Percentiles rank a stretch among this genome's conserved stretches.
Conservation (phyloP, 2,113 vertebrate genomes). For the Callaeas wilsoni region DNA sequence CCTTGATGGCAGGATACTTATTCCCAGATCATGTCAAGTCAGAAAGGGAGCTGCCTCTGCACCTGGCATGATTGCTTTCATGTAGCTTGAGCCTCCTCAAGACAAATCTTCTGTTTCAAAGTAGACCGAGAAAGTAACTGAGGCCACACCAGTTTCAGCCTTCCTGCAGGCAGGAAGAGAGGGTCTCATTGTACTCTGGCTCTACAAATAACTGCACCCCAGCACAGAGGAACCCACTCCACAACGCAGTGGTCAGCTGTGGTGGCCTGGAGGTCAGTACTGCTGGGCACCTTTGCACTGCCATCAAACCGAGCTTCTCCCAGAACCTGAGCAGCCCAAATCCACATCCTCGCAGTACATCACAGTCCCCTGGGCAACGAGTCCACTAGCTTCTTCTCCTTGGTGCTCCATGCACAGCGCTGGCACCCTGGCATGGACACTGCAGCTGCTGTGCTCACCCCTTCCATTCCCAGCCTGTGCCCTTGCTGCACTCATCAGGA, state of each 20-base stretch:
- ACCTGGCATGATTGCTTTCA: background rate
- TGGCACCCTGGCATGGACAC: background rate
- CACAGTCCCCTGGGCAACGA: background rate
- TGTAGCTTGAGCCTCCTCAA: background rate
- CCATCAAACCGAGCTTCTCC: background rate
- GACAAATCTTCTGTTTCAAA: background rate
- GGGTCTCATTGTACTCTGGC: background rate
- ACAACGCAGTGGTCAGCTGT: accelerated
- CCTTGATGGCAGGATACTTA: background rate
- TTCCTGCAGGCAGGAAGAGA: background rate
- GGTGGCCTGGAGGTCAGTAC: background rate
- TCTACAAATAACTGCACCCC: background rate
- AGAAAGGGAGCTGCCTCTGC: background rate
- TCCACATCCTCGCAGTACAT: background rate
- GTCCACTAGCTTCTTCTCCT: background rate
- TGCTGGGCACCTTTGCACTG: background rate
- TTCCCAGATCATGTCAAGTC: background rate
- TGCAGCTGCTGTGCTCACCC: background rate
- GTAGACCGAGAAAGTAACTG: background rate
- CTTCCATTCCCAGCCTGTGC: background rate
- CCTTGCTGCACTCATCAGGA: background rate
- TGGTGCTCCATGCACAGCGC: background rate
- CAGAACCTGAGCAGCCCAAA: background rate
- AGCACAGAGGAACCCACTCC: background rate
- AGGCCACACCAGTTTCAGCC: background rate